Evolutionary conservation across 2,888 invertebrate species (phyloP), one percentile per base, ranked within the genome.

Genomic region (Drosophila fungiperda): DNA sequence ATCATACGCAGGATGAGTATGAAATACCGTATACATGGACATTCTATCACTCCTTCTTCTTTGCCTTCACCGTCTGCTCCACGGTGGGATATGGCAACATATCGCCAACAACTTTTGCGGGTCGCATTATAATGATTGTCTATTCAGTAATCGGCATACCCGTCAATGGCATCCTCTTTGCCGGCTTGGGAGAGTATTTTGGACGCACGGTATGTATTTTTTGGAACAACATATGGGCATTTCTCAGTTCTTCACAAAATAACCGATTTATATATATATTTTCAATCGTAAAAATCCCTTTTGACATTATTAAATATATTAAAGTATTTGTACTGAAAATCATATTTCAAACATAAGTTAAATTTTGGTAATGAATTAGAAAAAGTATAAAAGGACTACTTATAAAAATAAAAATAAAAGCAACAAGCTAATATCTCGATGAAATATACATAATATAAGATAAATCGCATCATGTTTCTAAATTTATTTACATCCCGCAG

Each of bases 61-160:
- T 98, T 92, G 96, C 97, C 6, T 96, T 98, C 86, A 98, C 98
- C 20, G 97, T 98, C 59, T 96, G 97, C 90, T 98, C 97, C 91
- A 98, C 98, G 8, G 97, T 98, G 82, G 98, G 98, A 55, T 98
- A 98, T 92, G 98, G 98, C 55, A 98, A 98, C 93, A 94, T 98
- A 89, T 96, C 97, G 0, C 98, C 98, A 0, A 96, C 97, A 0
- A 97, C 97, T 1, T 95, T 95, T 76, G 93, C 96, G 48, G 96
- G 97, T 11, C 95, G 97, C 79, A 95, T 97, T 76, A 94, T 98
- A 78, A 97, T 98, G 96, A 97, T 98, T 84, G 95, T 96, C 82
- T 98, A 98, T 92, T 97, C 96, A 2, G 93, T 98, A 48, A 95
- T 98, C 78, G 98, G 98, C 9, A 93, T 93, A 71, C 93, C 93